Conservation (phyloP, 2,888 invertebrate species). For the Cosmia trapezina region DNA sequence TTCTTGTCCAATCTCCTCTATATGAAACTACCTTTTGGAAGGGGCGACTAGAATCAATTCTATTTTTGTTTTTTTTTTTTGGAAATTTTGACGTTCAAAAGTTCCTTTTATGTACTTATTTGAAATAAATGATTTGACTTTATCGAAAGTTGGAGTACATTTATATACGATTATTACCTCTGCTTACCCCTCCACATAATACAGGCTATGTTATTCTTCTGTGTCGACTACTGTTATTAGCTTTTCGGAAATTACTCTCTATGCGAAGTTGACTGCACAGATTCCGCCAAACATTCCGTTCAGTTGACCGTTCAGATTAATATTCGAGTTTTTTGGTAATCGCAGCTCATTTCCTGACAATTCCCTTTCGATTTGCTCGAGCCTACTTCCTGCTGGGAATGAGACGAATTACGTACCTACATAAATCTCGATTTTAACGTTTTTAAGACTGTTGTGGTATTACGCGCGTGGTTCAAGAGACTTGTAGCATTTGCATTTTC, state of each 20-base stretch:
- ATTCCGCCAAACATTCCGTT: background rate
- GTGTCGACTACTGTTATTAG: background rate
- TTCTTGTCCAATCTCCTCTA: too few species aligned
- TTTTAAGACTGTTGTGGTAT: too few species aligned
- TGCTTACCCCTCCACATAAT: too few species aligned
- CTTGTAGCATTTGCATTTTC: constrained; percentile 1
- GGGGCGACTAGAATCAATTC: too few species aligned
- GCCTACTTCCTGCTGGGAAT: constrained; percentile 25
- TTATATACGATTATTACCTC: too few species aligned
- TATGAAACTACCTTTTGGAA: too few species aligned
- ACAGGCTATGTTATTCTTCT: background rate
- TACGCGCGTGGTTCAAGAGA: background rate
- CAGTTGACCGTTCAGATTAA: constrained; percentile 6
- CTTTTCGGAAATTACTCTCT: background rate
- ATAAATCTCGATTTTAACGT: background rate
- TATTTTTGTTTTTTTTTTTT: too few species aligned
- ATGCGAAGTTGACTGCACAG: background rate
- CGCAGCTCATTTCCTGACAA: constrained; percentile 22
- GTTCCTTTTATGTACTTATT: too few species aligned
- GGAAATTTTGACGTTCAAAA: too few species aligned
- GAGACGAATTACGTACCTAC: background rate
- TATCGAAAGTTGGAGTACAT: too few species aligned
- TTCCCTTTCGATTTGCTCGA: constrained; percentile 24
- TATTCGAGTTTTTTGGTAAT: constrained; percentile 27
- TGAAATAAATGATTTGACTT: too few species aligned